Evolutionary conservation across 2,888 invertebrate genomes (phyloP), one percentile per base, ranked within the genome.

Genomic region (Chrysodeixis includens): DNA sequence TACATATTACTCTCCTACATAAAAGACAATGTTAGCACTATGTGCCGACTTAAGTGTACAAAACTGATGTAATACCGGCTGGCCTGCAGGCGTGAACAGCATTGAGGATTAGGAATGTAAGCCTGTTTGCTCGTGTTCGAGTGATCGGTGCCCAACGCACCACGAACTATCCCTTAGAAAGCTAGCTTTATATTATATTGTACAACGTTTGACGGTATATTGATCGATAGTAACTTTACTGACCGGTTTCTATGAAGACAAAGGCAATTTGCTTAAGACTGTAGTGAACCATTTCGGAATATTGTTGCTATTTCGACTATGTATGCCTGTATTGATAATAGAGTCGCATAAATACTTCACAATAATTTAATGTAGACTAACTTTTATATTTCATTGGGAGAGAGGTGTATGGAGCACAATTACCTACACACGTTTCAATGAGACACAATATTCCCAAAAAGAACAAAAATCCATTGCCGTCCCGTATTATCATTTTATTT

Each of bases 81-180:
- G 46, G 54, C 56, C 65, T 55, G 54, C 66, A 73, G 62, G 67
- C 56, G 55, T 66, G 66, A 70, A 70, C 67, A 64, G 62, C 67
- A 72, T 61, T 66, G 35, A 35, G 59, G 66, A 69, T 78, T 79
- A 78, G 64, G 56, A 70, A 46, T 65, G 65, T 79, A 76, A 78
- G 69, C 76, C 57, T 68, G 67, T 78, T 74, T 70, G 68, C 64
- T 60, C 65, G 55, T 73, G 68, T 74, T 64, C 67, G 59, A 69
- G 49, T 74, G 76, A 79, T 70, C 66, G 64, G 66, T 53, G 56
- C 58, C 54, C 57, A 74, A 68, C 69, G 66, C 62, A 49, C 57
- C 71, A 57, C 44, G 53, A 71, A 35, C 56, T 56, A 66, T 32
- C 51, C 60, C 71, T 54, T 56, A 74, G 53, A 20, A 56, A 71